Evolutionary conservation across 2,113 vertebrate species (phyloP).

Genomic region (Plecotus auritus): DNA sequence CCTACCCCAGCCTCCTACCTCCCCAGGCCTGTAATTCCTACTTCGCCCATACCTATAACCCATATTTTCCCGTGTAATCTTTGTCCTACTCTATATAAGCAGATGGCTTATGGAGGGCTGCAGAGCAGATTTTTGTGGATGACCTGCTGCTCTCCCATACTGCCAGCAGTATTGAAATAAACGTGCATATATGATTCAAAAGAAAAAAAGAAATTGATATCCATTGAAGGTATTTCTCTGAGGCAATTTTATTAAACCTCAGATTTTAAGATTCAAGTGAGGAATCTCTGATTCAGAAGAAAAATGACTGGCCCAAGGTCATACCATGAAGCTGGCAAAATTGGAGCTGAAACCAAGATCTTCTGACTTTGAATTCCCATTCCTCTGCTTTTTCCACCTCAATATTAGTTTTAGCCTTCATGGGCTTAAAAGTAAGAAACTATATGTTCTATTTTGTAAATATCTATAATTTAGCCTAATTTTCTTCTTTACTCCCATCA

Average conservation of each 20-base stretch:
- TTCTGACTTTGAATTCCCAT: neutral
- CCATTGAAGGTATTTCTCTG: neutral
- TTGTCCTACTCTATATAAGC: too few species aligned
- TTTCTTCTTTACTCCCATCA: neutral
- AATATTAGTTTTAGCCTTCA: neutral
- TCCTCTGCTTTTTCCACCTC: neutral
- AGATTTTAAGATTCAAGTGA: constrained; percentile 9
- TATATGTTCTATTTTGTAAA: neutral
- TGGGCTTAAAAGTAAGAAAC: constrained; percentile 18
- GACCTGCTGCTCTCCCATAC: too few species aligned
- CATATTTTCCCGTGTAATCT: too few species aligned
- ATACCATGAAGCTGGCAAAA: neutral
- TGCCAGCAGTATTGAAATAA: too few species aligned
- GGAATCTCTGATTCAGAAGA: neutral
- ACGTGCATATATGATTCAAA: too few species aligned
- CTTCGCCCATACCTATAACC: too few species aligned
- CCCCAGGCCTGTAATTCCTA: too few species aligned
- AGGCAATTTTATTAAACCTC: neutral
- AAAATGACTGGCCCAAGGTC: neutral
- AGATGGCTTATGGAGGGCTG: too few species aligned
- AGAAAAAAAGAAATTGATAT: neutral
- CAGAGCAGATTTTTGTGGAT: too few species aligned
- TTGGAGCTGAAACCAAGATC: neutral
- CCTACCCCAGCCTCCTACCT: too few species aligned
- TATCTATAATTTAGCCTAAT: neutral